These are phyloP conservation scores for Diplazon laetatorius DNA, from an alignment of 2,888 invertebrate genomes.

Conservation along the genomic window DNA sequence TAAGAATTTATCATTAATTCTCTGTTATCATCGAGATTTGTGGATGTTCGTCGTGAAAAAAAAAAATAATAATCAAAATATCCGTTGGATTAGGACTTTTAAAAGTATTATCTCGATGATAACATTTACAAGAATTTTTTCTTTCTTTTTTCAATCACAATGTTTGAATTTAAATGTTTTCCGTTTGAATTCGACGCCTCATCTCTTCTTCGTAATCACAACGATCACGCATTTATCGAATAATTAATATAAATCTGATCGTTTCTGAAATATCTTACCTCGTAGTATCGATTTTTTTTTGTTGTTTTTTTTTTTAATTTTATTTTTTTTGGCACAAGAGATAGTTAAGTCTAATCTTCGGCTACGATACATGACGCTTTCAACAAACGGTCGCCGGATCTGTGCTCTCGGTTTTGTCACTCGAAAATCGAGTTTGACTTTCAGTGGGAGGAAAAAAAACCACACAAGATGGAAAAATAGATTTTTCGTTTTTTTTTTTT, in stretches of 20 bases:
- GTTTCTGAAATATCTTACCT: slow-evolving; percentile 35
- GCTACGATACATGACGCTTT: slow-evolving; percentile 46
- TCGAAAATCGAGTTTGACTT: slow-evolving; percentile 7
- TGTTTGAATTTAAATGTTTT: slow-evolving; percentile 20
- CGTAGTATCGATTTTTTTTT: slow-evolving; percentile 8
- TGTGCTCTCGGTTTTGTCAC: slow-evolving; percentile 23
- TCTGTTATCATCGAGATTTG: slow-evolving; percentile 53
- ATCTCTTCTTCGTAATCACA: background rate
- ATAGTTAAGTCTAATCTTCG: slow-evolving; percentile 48
- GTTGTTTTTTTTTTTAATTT: background rate
- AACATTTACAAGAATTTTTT: slow-evolving; percentile 54
- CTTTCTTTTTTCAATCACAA: slow-evolving; percentile 31
- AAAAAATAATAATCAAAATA: slow-evolving; percentile 28
- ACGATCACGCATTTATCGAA: slow-evolving; percentile 26
- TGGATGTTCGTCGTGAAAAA: slow-evolving; percentile 3
- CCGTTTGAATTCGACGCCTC: slow-evolving; percentile 3
- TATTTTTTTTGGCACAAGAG: slow-evolving; percentile 42
- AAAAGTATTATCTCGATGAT: slow-evolving; percentile 38
- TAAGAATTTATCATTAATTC: slow-evolving; percentile 58
- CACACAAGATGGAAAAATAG: slow-evolving; percentile 29
- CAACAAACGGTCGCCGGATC: slow-evolving; percentile 36
- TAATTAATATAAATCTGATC: slow-evolving; percentile 45
- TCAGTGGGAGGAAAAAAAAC: background rate
- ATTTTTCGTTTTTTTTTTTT: background rate
- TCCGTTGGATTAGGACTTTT: slow-evolving; percentile 2